A percentile compares a stretch with the other conserved stretches of the same genome.
phyloP scores from a whole-genome alignment of 2,797 vertebrate species.

The Petrocephalus sullivani region DNA sequence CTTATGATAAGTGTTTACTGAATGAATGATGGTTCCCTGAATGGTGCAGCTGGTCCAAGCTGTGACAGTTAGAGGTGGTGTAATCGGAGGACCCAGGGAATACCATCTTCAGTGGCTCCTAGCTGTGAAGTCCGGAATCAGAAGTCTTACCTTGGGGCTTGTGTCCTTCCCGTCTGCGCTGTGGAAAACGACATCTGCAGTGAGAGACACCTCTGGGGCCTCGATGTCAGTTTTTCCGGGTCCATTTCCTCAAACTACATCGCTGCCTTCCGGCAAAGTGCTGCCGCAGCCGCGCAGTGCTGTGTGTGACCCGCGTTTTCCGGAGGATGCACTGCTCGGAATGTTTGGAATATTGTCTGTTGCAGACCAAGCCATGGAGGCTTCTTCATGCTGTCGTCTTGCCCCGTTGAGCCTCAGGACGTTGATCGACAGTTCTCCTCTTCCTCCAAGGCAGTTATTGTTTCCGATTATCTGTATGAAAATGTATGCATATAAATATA shows the following conservation, averaged over 20 bases:
- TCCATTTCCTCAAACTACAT: neutral
- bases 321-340: neutral
- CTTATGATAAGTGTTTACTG: conserved; percentile 34
- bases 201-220: neutral
- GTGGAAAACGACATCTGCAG: neutral
- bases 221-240: neutral
- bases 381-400: neutral
- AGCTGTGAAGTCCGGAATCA: neutral
- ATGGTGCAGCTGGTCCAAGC: conserved; percentile 19
- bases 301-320: neutral
- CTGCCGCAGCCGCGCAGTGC: neutral
- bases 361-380: neutral
- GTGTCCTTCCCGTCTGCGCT: neutral
- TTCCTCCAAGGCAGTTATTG: neutral
- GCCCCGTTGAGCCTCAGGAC: neutral
- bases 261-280: neutral
- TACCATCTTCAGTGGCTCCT: neutral
- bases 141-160: neutral
- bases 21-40: conserved; percentile 27
- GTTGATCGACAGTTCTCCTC: neutral
- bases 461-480: neutral
- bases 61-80: conserved; percentile 17
- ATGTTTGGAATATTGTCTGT: neutral
- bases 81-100: conserved; percentile 11
- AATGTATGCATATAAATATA: conserved; percentile 1